Conservation (phyloP, 2,797 vertebrate species). For the Acestrorhynchus altus region DNA sequence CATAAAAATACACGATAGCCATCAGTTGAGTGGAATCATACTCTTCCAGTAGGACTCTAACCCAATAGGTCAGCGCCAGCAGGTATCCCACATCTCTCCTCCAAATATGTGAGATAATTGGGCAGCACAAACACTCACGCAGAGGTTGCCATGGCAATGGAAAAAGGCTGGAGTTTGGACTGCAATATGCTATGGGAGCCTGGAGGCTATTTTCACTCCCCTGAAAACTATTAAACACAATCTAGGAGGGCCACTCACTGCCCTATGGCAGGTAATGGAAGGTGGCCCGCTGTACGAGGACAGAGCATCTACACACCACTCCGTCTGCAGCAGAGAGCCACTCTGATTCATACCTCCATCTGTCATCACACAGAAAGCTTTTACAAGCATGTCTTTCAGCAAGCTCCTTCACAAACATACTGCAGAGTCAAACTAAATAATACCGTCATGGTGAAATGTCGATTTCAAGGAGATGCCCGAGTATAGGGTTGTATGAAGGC, state of each 20-base stretch:
- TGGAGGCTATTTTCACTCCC: constrained; percentile 62
- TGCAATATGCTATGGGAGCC: constrained; percentile 60
- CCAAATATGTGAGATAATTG: constrained; percentile 63
- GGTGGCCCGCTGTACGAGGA: constrained; percentile 45
- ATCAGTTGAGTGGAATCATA: constrained; percentile 36
- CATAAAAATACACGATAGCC: constrained; percentile 42
- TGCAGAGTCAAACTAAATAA: constrained; percentile 24
- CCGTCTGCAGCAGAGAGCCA: constrained; percentile 20
- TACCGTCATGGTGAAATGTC: constrained; percentile 7
- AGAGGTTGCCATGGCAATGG: constrained; percentile 66
- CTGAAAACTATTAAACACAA: constrained; percentile 65
- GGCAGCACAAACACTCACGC: constrained; percentile 50
- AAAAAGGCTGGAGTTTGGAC: constrained; percentile 64
- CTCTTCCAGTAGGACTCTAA: constrained; percentile 40
- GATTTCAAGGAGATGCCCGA: neutral
- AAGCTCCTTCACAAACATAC: constrained; percentile 23
- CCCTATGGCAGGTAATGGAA: constrained; percentile 55
- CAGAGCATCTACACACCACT: constrained; percentile 26
- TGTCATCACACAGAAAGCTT: constrained; percentile 34
- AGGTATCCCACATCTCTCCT: constrained; percentile 49
- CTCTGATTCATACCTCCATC: constrained; percentile 28
- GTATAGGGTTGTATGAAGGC: neutral
- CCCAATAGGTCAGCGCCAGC: constrained; percentile 57
- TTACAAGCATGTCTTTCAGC: constrained; percentile 37
- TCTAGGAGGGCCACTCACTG: constrained; percentile 55